Conservation (phyloP, 1,140 invertebrate species). For the Contarinia nasturtii region DNA sequence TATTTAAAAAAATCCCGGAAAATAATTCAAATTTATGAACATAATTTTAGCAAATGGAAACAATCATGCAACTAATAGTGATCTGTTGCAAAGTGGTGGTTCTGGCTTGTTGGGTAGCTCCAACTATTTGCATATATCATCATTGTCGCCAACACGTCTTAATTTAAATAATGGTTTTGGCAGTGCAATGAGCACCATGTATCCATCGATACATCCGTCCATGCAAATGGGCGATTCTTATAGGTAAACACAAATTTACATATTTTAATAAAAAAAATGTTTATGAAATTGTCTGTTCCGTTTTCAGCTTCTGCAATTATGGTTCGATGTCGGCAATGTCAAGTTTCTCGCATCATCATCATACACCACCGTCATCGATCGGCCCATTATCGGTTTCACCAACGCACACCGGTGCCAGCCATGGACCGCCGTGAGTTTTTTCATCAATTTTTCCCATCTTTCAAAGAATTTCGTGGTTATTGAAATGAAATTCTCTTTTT, state of each 20-base stretch:
- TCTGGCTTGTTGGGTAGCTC: not conserved
- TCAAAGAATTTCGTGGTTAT: too few relatives aligned
- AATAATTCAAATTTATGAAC: not conserved
- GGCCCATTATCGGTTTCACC: slow-evolving; percentile 14
- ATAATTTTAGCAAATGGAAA: not conserved
- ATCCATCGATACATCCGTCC: slow-evolving; percentile 16
- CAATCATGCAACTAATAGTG: not conserved
- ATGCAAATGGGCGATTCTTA: slow-evolving; percentile 19
- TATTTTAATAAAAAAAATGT: not conserved
- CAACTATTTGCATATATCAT: not conserved
- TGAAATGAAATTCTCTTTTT: too few relatives aligned
- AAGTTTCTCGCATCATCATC: slow-evolving; percentile 11
- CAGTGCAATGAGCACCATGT: slow-evolving; percentile 19
- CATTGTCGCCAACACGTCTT: slow-evolving; percentile 14
- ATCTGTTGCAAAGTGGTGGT: not conserved
- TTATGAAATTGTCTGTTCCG: too few relatives aligned
- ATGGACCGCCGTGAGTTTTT: not conserved
- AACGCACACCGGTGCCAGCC: not conserved
- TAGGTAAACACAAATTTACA: slow-evolving; percentile 8
- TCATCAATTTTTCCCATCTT: too few relatives aligned
- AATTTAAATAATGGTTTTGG: slow-evolving; percentile 19
- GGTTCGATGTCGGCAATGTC: slow-evolving; percentile 16
- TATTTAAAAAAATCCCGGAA: not conserved
- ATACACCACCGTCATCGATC: slow-evolving; percentile 6
- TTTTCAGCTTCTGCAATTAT: not conserved